Evolutionary conservation across 1,140 invertebrate genomes (phyloP).

Genomic region (Pygmarrhopalites habei): DNA sequence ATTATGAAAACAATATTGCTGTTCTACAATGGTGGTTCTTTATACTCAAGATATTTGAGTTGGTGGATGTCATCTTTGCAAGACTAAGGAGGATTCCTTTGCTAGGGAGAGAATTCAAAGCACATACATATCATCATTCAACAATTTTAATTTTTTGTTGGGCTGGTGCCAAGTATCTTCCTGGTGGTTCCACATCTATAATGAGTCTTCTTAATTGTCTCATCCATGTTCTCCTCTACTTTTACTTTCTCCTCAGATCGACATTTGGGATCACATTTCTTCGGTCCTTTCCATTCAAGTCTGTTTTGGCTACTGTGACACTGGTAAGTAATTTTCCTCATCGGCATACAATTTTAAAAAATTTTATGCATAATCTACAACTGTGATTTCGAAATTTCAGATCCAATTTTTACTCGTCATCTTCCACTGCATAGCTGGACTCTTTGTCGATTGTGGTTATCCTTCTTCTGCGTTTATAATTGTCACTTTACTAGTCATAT

Average conservation of each 20-base stretch:
- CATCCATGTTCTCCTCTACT: neutral
- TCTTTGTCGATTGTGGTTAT: neutral
- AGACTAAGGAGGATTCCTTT: neutral
- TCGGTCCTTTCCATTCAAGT: no score
- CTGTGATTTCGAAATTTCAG: neutral
- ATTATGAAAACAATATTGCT: neutral
- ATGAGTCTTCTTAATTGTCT: neutral
- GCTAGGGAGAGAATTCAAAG: neutral
- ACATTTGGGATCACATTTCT: no score
- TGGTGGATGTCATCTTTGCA: neutral
- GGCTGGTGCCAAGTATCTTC: constrained; percentile 2
- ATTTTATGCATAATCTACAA: no score
- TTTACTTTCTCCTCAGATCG: neutral
- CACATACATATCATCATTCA: constrained; percentile 1
- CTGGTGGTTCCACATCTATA: constrained; percentile 1
- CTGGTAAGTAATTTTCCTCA: neutral
- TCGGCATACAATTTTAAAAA: no score
- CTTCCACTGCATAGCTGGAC: neutral
- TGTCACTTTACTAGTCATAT: neutral
- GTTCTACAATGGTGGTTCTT: neutral
- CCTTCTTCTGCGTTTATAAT: neutral
- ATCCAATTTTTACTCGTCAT: neutral
- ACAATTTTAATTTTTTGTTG: neutral
- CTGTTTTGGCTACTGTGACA: neutral
- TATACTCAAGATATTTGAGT: neutral